Base-by-base conservation (phyloP, 1,140 invertebrate genomes). In the Plodia interpunctella region DNA sequence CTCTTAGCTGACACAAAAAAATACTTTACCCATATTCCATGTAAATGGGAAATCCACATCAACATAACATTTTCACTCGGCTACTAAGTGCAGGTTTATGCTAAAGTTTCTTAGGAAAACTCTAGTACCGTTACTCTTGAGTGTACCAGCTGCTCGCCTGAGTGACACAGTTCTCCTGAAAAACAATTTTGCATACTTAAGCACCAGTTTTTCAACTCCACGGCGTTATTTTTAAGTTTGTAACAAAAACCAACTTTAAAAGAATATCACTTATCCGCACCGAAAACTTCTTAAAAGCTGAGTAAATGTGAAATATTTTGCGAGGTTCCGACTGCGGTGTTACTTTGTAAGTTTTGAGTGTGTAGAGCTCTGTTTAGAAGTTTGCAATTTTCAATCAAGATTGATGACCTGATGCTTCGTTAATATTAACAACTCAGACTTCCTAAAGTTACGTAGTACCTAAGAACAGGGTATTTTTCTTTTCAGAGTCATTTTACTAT, bases 111-210 rank as follows among this genome's bases (percentile, higher is more conserved):
- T 11, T 51, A 50, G 32, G 58, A 55, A 60, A 71, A 76, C 63
- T 68, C 60, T 59, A 58, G 62, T 73, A 72, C 68, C 67, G 66
- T 69, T 74, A 67, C 64, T 72, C 57, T 59, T 58, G 60, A 58
- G 51, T 63, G n/a, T 63, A 57, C 50, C 69, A 63, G 68, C 72
- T 74, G 72, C 44, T 57, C 57, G 56, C 54, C 59, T 60, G 30
- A 54, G 60, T 55, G 60, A 61, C 55, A 57, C 55, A 53, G 17
- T 53, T 53, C 21, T 25, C 19, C 51, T 25, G 49, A 53, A 53
- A 53, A 53, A 53, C 51, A 53, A 53, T 53, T 25, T 53, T 13
- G 21, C 51, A 53, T 53, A 25, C 20, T 53, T 53, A 25, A 20
- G n/a, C 19, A 53, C 19, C 21, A 10, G 13, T 21, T 53, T 25